A percentile compares a stretch with the other conserved stretches of the same genome.
These are phyloP conservation scores for Anhinga anhinga DNA, from an alignment of 2,113 vertebrate genomes.

Conservation along the genomic window DNA sequence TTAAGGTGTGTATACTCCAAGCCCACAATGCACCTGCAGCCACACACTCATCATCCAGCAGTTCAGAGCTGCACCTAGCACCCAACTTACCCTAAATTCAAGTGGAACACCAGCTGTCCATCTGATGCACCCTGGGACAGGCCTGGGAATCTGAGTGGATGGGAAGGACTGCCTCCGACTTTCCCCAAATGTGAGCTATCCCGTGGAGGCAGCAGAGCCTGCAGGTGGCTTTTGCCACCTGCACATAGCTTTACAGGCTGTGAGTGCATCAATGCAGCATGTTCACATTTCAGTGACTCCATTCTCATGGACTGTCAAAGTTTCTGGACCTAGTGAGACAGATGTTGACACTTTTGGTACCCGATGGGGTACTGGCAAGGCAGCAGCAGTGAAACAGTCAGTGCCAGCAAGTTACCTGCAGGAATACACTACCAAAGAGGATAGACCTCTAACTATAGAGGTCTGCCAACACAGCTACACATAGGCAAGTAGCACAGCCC, in stretches of 20 bases:
- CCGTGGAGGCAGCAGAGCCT: neutral
- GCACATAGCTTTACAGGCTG: neutral
- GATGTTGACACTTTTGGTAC: neutral
- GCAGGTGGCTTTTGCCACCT: no score
- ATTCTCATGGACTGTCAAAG: neutral
- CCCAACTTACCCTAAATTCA: neutral
- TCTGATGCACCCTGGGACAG: neutral
- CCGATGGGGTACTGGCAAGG: neutral
- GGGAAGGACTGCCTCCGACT: neutral
- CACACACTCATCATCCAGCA: neutral
- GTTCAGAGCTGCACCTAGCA: neutral
- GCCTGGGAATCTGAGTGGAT: neutral
- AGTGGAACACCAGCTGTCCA: neutral
- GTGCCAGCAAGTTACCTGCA: neutral
- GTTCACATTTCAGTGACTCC: neutral
- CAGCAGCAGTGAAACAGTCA: no score
- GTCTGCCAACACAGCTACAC: neutral
- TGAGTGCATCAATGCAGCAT: neutral
- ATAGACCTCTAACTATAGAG: no score
- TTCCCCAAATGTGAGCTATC: neutral
- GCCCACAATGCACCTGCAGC: neutral
- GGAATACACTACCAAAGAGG: neutral
- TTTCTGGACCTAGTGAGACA: neutral
- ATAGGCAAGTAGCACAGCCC: neutral
- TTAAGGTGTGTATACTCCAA: neutral